Base-by-base conservation (phyloP, 2,797 vertebrate genomes). In the Microhierax caerulescens region DNA sequence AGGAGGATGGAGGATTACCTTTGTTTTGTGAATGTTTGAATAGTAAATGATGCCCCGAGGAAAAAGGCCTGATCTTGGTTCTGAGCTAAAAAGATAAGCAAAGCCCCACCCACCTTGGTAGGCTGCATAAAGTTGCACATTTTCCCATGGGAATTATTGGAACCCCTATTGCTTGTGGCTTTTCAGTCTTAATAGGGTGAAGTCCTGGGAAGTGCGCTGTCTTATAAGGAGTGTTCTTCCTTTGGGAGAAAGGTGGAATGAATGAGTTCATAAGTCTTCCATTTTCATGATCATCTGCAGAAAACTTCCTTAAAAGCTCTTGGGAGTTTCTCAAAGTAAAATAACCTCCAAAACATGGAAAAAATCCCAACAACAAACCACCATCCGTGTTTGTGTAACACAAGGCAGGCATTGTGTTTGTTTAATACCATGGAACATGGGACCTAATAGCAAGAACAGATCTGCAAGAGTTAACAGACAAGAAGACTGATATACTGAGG, bases 61-160 rank as follows among this genome's bases (percentile, higher is more conserved):
- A 70, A 72, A 82, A 89, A 30, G 54, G 60, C 75, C 87, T 74
- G 91, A 85, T 96, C 86, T 87, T 59, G 56, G 67, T 91, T 94
- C 75, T 93, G 92, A 93, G 56, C 72, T 85, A 4, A 28, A 39
- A 92, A 94, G 96, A 97, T 96, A 97, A 96, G 93, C 68, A 70
- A 76, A 85, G 51, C 90, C 70, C 57, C 37, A 95, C 94, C 80
- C 41, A 85, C 24, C 47, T 54, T 17, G 41, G 63, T 6, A 61
- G 68, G 73, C 54, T 83, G 74, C 61, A 60, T 37, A 57, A 74
- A 83, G 64, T 89, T 91, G 68, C 41, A 11, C 78, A 30, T 88
- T 95, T 96, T 97, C 96, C 94, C 94, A 92, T 91, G 96, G 96
- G 96, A 97, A 97, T 90, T 57, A 84, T 2, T 90, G 57, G 57